Percentiles rank a stretch among this genome's conserved stretches.
Conservation (phyloP, 1,140 invertebrate species). For the Nebria ingens region DNA sequence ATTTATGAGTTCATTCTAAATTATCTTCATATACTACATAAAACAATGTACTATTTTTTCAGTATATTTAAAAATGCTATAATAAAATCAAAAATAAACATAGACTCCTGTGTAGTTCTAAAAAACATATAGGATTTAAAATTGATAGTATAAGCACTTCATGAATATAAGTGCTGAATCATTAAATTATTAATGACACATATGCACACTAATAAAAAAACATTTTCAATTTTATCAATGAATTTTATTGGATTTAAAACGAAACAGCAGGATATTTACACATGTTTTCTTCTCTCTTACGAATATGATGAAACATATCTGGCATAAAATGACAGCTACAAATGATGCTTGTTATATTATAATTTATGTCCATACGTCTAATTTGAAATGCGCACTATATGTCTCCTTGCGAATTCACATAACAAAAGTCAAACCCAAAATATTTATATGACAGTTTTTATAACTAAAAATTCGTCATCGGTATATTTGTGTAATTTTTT, state of each 20-base stretch:
- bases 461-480: neutral
- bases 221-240: no score
- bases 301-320: neutral
- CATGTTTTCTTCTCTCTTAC: neutral
- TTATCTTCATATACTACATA: no score
- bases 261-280: neutral
- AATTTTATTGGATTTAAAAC: neutral
- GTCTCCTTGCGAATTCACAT: neutral
- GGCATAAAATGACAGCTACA: neutral
- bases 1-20: no score
- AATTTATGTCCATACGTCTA: neutral
- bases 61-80: no score
- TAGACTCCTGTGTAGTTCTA: no score
- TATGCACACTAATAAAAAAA: no score
- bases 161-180: no score
- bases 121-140: no score
- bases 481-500: neutral
- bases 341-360: slow-evolving; percentile 1
- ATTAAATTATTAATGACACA: no score
- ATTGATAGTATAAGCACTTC: no score
- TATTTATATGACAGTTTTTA: slow-evolving; percentile 1
- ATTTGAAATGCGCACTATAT: neutral
- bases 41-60: no score
- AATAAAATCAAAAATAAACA: no score
- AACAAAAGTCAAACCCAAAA: neutral